Evolutionary conservation across 2,113 vertebrate genomes (phyloP).

Genomic region (Thamnophis sirtalis): DNA sequence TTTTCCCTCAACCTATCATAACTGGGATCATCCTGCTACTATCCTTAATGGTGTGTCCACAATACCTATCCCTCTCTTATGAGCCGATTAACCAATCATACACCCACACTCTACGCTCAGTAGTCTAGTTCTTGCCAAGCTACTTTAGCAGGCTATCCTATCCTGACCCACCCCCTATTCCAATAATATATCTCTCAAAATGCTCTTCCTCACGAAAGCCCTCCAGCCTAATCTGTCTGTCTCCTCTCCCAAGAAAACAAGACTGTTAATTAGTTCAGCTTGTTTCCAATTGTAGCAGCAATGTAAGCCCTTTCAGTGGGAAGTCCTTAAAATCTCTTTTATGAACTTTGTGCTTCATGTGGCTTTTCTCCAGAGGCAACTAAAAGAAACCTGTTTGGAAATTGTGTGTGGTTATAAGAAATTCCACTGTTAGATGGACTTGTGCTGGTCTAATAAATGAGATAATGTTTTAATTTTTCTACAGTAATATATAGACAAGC

Average conservation of each 20-base stretch:
- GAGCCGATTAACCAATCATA: neutral
- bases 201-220: neutral
- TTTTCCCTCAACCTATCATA: neutral
- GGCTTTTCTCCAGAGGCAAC: neutral
- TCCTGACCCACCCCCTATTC: neutral
- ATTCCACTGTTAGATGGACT: neutral
- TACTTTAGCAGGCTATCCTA: neutral
- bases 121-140: neutral
- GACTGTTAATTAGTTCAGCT: neutral
- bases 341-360: neutral
- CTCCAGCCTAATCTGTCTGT: neutral
- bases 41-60: neutral
- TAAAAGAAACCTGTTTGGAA: neutral
- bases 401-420: neutral
- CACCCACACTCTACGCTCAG: neutral
- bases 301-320: neutral
- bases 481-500: neutral
- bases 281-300: neutral
- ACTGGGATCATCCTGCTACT: neutral
- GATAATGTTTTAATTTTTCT: neutral
- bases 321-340: neutral
- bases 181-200: neutral
- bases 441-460: neutral
- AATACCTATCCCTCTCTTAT: neutral
- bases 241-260: neutral